phyloP scores from a whole-genome alignment of 2,797 vertebrate species.

The Galagoides demidoff region DNA sequence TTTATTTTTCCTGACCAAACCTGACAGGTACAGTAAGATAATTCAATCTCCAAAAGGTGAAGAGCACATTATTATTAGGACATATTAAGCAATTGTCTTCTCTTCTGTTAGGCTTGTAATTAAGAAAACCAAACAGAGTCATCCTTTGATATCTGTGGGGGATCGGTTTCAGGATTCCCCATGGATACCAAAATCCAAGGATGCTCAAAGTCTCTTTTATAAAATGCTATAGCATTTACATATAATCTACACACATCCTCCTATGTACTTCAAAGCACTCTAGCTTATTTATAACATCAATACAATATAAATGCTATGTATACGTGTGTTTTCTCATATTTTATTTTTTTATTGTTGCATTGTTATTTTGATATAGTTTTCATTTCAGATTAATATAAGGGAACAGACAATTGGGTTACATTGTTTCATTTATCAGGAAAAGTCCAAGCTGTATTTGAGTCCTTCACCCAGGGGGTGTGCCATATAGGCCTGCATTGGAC shows the following conservation, averaged over 20 bases:
- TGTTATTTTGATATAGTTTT: not conserved
- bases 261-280: not conserved
- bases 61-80: not conserved
- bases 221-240: not conserved
- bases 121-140: conserved; percentile 20
- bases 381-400: too few species aligned
- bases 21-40: conserved; percentile 10
- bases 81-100: conserved; percentile 30
- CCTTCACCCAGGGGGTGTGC: too few species aligned
- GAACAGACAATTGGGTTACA: too few species aligned
- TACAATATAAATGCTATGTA: not conserved
- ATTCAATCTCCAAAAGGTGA: conserved; percentile 50
- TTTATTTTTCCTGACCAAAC: conserved; percentile 47
- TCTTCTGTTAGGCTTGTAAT: conserved; percentile 13
- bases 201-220: not conserved
- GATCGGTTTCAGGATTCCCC: not conserved
- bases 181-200: not conserved
- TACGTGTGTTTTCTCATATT: not conserved
- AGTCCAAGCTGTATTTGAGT: too few species aligned
- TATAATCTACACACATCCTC: not conserved
- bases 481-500: too few species aligned
- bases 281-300: not conserved
- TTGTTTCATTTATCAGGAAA: too few species aligned
- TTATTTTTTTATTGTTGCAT: not conserved
- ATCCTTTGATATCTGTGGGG: not conserved